Evolutionary conservation across 1,140 invertebrate genomes (phyloP), one percentile per base, ranked within the genome.

Genomic region (Drosophila sulfurigaster): DNA sequence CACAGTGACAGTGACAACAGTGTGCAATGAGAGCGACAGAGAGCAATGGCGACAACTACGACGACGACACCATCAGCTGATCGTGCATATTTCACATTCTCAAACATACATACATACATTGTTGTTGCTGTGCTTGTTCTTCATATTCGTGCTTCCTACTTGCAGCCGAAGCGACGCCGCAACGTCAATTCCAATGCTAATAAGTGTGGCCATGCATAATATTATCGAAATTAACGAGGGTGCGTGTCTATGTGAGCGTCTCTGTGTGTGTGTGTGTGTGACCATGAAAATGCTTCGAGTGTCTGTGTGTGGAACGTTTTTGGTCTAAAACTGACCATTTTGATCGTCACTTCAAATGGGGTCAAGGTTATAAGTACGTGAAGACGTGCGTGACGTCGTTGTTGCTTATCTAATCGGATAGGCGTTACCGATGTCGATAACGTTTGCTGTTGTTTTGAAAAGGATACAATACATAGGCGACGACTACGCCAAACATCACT

Each of bases 381-480:
- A 8, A 13, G 38, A 28, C 35, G 13, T 43, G 16, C 49, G 48
- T 46, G 49, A 46, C 59, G 70, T 43, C 30, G 20, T 32, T 32
- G 28, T 13, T 13, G 46, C 32, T 73, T 45, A 54, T 59, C 70
- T 73, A 45, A 66, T 59, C 28, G 20, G 32, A 32, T 51, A 25
- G 1, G 28, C 13, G 28, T 46, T 32, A 32, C 7, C 7, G 32
- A 32, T 32, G 32, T 32, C 0, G 10, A 45, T 16, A 2, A 5
- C 11, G 30, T 13, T n/a, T 43, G 63, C 64, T 59, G n/a, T 32
- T 51, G 72, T 59, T 69, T 30, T 51, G 43, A 92, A 96, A 98
- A 98, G 97, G 97, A 98, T 99, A 99, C 98, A 99, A 99, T 93
- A 99, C 97, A 93, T 99, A 99, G n/a, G 96, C 96, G 63, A 98